These are phyloP conservation scores for Zoroaster sp. DNA, from an alignment of 53 echinoderm and acorn worm genomes.

Conservation along the genomic window DNA sequence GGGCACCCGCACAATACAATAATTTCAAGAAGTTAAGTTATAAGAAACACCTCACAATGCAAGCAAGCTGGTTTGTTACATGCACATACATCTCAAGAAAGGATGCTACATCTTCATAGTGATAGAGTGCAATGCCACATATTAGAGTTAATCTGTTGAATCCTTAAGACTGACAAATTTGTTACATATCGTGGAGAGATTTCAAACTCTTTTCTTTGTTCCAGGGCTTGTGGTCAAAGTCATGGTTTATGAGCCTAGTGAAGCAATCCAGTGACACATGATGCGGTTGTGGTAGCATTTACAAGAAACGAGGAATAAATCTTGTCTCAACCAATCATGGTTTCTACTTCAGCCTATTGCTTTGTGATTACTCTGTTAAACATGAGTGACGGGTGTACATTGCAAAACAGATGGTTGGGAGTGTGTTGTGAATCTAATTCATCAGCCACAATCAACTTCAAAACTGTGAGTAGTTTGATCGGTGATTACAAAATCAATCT, in stretches of 20 bases:
- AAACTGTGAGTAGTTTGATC: slow-evolving; percentile 23
- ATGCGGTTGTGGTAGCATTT: background rate
- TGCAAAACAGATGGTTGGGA: slow-evolving; percentile 20
- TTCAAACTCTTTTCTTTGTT: slow-evolving; percentile 9
- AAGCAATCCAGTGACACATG: slow-evolving; percentile 22
- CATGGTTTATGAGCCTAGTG: background rate
- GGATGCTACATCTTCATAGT: background rate
- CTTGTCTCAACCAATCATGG: background rate
- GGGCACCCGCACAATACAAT: background rate
- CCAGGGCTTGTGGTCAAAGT: background rate
- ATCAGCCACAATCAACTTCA: background rate
- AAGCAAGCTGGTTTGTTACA: background rate
- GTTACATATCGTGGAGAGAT: background rate
- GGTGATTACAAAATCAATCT: slow-evolving; percentile 27
- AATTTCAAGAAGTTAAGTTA: background rate
- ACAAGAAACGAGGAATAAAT: slow-evolving; percentile 3
- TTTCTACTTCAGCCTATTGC: background rate
- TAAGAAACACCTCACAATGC: slow-evolving; percentile 16
- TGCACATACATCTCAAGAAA: background rate
- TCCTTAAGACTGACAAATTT: slow-evolving; percentile 20
- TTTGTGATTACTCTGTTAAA: slow-evolving; percentile 23
- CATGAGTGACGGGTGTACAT: slow-evolving; percentile 15
- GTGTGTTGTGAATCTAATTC: background rate
- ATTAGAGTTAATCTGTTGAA: no score
- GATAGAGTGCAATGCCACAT: background rate